Evolutionary conservation across 1,140 invertebrate species (phyloP).

Genomic region (Pseudomyrmex cubaensis): DNA sequence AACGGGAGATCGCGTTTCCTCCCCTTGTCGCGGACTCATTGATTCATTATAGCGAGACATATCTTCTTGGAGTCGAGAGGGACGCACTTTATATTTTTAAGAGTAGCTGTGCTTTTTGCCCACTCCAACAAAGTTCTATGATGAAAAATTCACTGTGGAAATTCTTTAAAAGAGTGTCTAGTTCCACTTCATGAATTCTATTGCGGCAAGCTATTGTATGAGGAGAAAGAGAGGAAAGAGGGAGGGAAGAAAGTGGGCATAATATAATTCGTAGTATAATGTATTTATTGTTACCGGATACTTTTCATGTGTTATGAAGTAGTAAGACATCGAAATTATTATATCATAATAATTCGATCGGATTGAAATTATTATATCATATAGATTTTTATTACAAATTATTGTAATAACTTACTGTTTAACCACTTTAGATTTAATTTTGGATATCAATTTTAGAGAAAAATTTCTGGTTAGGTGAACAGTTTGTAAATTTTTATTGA

Average conservation of each 20-base stretch:
- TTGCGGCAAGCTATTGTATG: background rate
- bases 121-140: background rate
- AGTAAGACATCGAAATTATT: background rate
- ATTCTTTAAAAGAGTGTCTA: constrained; percentile 12
- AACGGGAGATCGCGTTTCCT: background rate
- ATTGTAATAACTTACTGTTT: background rate
- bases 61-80: constrained; percentile 14
- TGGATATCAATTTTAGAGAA: background rate
- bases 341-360: background rate
- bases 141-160: constrained; percentile 25
- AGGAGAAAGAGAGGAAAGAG: too few relatives aligned
- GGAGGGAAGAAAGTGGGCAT: background rate
- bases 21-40: constrained; percentile 25
- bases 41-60: constrained; percentile 51
- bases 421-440: background rate
- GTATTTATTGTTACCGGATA: constrained; percentile 8
- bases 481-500: background rate
- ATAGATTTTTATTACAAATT: background rate
- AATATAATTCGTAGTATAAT: constrained; percentile 26
- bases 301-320: background rate
- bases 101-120: constrained; percentile 18
- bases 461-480: background rate
- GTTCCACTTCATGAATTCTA: constrained; percentile 27
- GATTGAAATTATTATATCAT: background rate
- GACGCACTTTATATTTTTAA: constrained; percentile 24